These are phyloP conservation scores for Cephalopholis sonnerati DNA, from an alignment of 2,113 vertebrate species.

Conservation along the genomic window DNA sequence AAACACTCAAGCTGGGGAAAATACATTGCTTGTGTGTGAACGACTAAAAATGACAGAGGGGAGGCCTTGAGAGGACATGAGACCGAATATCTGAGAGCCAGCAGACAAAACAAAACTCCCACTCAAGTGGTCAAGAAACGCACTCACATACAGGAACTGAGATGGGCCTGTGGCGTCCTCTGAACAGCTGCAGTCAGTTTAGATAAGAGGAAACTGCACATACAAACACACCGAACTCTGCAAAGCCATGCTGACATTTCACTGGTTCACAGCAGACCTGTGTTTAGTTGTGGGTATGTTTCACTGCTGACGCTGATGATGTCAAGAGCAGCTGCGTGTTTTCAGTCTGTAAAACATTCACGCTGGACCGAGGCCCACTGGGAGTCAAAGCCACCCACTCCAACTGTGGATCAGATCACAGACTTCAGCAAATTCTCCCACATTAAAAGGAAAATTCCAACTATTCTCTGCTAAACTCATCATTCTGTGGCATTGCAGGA, in stretches of 20 bases:
- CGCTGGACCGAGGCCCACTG: constrained; percentile 60
- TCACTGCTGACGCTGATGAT: constrained; percentile 38
- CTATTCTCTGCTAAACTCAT: constrained; percentile 24
- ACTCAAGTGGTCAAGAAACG: constrained; percentile 31
- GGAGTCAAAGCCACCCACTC: constrained; percentile 72
- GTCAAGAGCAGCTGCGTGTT: constrained; percentile 68
- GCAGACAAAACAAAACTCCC: constrained; percentile 66
- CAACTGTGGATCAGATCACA: constrained; percentile 63
- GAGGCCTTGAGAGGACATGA: constrained; percentile 38
- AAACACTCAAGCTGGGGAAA: neutral
- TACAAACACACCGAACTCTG: constrained; percentile 19
- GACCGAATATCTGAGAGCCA: constrained; percentile 14
- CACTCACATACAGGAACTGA: constrained; percentile 37
- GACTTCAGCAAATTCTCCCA: constrained; percentile 64
- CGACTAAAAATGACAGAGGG: neutral
- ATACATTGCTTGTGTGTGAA: neutral
- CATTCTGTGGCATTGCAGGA: neutral
- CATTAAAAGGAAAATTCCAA: constrained; percentile 54
- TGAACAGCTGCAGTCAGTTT: constrained; percentile 65
- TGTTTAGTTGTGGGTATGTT: constrained; percentile 43
- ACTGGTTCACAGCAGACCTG: constrained; percentile 36
- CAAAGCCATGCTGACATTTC: constrained; percentile 42
- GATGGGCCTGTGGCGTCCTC: neutral
- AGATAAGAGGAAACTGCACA: constrained; percentile 60
- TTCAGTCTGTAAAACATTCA: constrained; percentile 62